These are phyloP conservation scores for Muschampia plurimacula DNA, from an alignment of 2,888 invertebrate genomes.

Conservation along the genomic window DNA sequence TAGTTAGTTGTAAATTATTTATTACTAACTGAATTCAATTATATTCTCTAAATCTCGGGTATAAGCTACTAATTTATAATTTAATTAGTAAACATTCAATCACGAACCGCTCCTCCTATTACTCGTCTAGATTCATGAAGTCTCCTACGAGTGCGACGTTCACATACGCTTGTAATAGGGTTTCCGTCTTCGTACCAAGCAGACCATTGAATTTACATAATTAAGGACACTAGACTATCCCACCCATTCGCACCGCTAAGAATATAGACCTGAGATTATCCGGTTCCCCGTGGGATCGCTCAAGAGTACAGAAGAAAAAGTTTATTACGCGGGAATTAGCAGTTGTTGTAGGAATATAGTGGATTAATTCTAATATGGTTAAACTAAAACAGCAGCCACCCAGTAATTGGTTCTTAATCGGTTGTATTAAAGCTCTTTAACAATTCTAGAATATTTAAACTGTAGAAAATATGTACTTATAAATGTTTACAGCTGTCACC, in stretches of 20 bases:
- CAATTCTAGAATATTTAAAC: too few species aligned
- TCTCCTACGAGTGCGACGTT: conserved; percentile 16
- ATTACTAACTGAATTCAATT: too few species aligned
- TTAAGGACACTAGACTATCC: conserved; percentile 35
- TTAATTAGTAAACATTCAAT: neutral
- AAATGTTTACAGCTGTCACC: too few species aligned
- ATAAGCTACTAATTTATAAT: neutral
- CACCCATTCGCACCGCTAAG: conserved; percentile 31
- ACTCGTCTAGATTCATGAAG: conserved; percentile 28
- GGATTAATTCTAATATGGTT: neutral
- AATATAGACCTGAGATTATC: conserved; percentile 24
- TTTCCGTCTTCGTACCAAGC: conserved; percentile 34
- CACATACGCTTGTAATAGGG: conserved; percentile 32
- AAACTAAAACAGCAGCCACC: neutral
- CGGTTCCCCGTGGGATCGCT: conserved; percentile 30
- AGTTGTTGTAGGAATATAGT: neutral
- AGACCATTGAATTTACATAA: conserved; percentile 34
- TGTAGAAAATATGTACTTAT: too few species aligned
- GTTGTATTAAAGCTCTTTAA: neutral
- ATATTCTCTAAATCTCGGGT: too few species aligned
- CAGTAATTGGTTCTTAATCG: neutral
- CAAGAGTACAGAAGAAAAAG: conserved; percentile 11
- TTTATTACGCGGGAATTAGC: conserved; percentile 18
- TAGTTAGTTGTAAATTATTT: too few species aligned
- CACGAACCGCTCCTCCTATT: conserved; percentile 13